A percentile compares a stretch with the other conserved stretches of the same genome.
These are phyloP conservation scores for Macaria notata DNA, from an alignment of 2,888 invertebrate species.

Conservation along the genomic window DNA sequence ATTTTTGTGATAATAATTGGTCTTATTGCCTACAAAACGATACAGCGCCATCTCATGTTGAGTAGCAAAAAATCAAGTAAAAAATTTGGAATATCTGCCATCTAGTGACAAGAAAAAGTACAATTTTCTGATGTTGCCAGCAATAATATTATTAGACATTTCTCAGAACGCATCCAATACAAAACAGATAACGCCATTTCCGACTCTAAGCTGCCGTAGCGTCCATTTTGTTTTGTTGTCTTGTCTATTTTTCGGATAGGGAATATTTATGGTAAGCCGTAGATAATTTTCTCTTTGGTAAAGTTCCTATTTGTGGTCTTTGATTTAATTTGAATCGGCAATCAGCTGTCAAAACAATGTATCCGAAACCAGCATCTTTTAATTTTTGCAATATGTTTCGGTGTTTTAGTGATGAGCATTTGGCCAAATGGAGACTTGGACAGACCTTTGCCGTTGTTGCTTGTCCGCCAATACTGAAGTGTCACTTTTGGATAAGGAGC, in stretches of 20 bases:
- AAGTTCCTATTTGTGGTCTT: slow-evolving; percentile 55
- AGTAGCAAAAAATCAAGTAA: too few relatives aligned
- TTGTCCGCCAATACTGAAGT: slow-evolving; percentile 67
- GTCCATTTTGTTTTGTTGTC: slow-evolving; percentile 76
- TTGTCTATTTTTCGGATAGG: slow-evolving; percentile 79
- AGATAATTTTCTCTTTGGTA: slow-evolving; percentile 81
- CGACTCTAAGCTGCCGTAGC: slow-evolving; percentile 32
- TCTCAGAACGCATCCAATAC: slow-evolving; percentile 5
- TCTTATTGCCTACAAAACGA: too few relatives aligned
- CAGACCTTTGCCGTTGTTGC: slow-evolving; percentile 74
- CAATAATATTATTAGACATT: too few relatives aligned
- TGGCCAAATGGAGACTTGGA: slow-evolving; percentile 73
- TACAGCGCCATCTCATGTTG: too few relatives aligned
- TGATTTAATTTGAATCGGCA: slow-evolving; percentile 44
- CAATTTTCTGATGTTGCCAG: too few relatives aligned
- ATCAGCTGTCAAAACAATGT: slow-evolving; percentile 68
- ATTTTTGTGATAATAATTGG: too few relatives aligned
- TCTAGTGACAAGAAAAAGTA: too few relatives aligned
- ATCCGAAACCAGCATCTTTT: slow-evolving; percentile 42
- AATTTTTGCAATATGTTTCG: slow-evolving; percentile 61
- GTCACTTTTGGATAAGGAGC: slow-evolving; percentile 62
- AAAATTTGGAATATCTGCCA: too few relatives aligned
- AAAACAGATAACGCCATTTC: slow-evolving; percentile 4
- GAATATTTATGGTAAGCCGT: slow-evolving; percentile 79
- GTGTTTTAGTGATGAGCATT: slow-evolving; percentile 55